Base-by-base conservation (phyloP, 2,797 vertebrate species). In the Helarctos malayanus region DNA sequence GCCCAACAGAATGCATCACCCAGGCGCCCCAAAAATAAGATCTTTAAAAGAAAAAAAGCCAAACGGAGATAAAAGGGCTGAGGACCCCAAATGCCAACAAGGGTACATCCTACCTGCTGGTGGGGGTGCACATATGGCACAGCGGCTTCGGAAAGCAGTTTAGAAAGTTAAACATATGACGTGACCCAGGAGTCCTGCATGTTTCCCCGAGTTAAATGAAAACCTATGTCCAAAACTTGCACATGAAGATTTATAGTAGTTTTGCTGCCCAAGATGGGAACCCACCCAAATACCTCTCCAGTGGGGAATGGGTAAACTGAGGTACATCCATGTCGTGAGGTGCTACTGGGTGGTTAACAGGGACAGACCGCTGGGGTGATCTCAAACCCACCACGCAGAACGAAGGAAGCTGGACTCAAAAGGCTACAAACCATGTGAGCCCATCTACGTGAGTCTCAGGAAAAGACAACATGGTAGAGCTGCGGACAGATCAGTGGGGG, bases 401-500 rank as follows among this genome's bases (percentile, higher is more conserved):
- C 0, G 16, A 47, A 49, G n/a, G 65, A 29, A 76, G 35, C 21
- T 0, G 15, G 57, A 61, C 41, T 21, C 11, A 10, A 29, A 27
- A 61, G 86, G 54, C 71, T 11, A 49, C 15, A 13, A 0, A 4
- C 5, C 35, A 1, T 1, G 11, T 0, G 5, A n/a, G 25, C 23
- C 82, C 35, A 16, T 1, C 1, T 0, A 11, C 0, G 2, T 0
- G 54, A 41, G 57, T 11, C 16, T 63, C 61, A 14, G 80, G 45
- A 63, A 49, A 47, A 52, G 57, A 52, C 29, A 29, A 35, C 2
- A 13, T 1, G 25, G 27, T 1, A 32, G 80, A 23, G 7, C 18
- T 5, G 25, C 25, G 57, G 54, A 80, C 1, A n/a, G 63, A 23
- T 2, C 3, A 1, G 29, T 21, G 49, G 38, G 2, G 3, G 25